Percentiles rank a stretch among this genome's conserved stretches.
Conservation (phyloP, 2,797 vertebrate species). For the Scolopax rusticola region DNA sequence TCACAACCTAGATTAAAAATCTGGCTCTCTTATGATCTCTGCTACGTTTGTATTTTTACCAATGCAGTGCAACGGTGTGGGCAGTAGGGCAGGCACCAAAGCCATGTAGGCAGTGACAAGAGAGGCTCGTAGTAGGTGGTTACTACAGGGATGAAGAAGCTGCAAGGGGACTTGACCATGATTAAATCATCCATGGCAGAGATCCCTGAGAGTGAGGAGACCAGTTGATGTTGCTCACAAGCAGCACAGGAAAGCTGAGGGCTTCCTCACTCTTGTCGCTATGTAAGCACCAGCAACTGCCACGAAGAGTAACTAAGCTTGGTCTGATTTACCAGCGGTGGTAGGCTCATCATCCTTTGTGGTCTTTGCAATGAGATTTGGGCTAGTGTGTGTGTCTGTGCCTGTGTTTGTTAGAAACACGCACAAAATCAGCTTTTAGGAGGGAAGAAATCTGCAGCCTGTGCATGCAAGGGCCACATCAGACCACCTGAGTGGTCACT, state of each 20-base stretch:
- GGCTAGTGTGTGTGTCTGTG: neutral
- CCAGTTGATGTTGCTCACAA: neutral
- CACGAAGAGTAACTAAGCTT: neutral
- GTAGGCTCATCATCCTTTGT: neutral
- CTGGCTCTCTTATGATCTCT: neutral
- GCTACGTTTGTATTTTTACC: neutral
- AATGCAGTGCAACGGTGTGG: neutral
- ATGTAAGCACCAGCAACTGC: neutral
- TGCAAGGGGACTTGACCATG: rapidly evolving
- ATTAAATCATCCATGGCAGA: neutral
- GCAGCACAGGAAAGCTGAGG: neutral
- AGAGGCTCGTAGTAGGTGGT: neutral
- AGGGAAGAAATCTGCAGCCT: neutral
- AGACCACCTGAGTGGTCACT: neutral
- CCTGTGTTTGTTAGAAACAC: neutral
- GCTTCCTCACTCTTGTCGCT: neutral
- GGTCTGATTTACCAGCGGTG: neutral
- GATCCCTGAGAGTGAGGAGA: neutral
- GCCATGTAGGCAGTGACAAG: neutral
- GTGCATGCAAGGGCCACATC: neutral
- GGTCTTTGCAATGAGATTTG: neutral
- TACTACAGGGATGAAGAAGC: neutral
- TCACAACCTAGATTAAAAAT: neutral
- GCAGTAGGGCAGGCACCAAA: neutral
- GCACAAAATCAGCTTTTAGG: neutral